Conservation (phyloP, 2,797 vertebrate species). For the Helicolenus hilgendorfi region DNA sequence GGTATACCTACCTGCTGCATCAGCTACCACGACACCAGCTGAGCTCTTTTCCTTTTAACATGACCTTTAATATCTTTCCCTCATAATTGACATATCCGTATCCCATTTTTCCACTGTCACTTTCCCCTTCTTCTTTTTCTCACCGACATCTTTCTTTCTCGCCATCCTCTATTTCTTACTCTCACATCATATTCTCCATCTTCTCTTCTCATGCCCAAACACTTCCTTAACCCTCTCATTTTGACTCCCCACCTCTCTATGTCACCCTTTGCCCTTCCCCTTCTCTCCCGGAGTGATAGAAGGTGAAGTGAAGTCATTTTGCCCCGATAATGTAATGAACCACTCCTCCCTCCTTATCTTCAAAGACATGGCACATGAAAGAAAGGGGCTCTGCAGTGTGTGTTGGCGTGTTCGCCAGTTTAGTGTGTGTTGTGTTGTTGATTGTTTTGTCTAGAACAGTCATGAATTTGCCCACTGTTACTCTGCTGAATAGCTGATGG, state of each 20-base stretch:
- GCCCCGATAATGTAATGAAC: constrained; percentile 68
- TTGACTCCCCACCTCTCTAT: neutral
- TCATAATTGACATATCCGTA: neutral
- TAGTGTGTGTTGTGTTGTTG: constrained; percentile 39
- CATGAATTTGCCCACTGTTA: constrained; percentile 80
- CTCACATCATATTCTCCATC: neutral
- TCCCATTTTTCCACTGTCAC: neutral
- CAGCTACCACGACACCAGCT: neutral
- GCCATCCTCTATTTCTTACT: neutral
- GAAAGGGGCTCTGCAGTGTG: constrained; percentile 35
- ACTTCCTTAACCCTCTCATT: neutral
- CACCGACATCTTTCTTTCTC: neutral
- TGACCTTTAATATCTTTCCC: neutral
- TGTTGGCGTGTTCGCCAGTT: neutral
- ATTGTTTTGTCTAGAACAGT: constrained; percentile 80
- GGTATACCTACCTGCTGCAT: neutral
- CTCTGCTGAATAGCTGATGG: constrained; percentile 72
- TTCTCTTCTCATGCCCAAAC: neutral
- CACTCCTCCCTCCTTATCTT: constrained; percentile 79
- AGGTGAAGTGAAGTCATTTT: constrained; percentile 68
- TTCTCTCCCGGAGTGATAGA: constrained; percentile 33
- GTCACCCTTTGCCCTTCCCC: neutral
- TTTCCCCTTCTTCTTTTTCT: neutral
- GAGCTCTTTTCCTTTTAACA: neutral
- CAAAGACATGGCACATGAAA: constrained; percentile 70